A percentile compares a stretch with the other conserved stretches of the same genome.
phyloP scores from a whole-genome alignment of 2,113 vertebrate genomes.

The Rattus rattus region DNA sequence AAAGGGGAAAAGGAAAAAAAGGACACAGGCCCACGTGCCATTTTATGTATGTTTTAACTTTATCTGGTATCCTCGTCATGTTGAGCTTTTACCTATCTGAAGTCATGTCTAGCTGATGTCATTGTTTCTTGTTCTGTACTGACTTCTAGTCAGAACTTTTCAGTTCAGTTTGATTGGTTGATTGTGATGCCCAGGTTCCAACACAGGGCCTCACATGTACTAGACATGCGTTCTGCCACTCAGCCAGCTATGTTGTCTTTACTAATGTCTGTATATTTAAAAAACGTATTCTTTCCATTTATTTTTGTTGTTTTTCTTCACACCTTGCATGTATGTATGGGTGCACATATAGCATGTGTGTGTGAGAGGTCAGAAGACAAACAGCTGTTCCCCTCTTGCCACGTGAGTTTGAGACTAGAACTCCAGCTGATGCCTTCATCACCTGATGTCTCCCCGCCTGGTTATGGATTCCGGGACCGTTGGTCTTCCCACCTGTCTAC shows the following conservation, averaged over 20 bases:
- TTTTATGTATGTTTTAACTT: conserved; percentile 26
- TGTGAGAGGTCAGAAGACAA: not conserved
- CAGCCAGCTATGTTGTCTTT: not conserved
- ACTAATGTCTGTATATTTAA: not conserved
- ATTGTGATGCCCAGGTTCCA: not conserved
- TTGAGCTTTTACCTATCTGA: conserved; percentile 19
- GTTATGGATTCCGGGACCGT: not conserved
- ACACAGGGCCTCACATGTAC: not conserved
- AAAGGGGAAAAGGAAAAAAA: not conserved
- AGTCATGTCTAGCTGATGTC: conserved; percentile 8
- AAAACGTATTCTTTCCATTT: not conserved
- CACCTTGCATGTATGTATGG: not conserved
- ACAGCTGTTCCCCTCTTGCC: not conserved
- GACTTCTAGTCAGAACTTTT: conserved; percentile 5
- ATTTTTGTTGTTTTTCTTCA: not conserved
- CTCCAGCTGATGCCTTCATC: not conserved
- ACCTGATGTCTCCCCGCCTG: not conserved
- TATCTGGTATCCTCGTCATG: not conserved
- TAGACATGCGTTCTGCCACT: not conserved
- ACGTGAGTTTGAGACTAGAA: not conserved
- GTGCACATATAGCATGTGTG: not conserved
- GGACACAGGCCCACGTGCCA: not conserved
- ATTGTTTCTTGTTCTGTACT: conserved; percentile 31
- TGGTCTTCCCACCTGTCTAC: not conserved
- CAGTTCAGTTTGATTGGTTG: not conserved